Evolutionary conservation across 2,888 invertebrate species (phyloP), one percentile per base, ranked within the genome.

Genomic region (Euproctis similis): DNA sequence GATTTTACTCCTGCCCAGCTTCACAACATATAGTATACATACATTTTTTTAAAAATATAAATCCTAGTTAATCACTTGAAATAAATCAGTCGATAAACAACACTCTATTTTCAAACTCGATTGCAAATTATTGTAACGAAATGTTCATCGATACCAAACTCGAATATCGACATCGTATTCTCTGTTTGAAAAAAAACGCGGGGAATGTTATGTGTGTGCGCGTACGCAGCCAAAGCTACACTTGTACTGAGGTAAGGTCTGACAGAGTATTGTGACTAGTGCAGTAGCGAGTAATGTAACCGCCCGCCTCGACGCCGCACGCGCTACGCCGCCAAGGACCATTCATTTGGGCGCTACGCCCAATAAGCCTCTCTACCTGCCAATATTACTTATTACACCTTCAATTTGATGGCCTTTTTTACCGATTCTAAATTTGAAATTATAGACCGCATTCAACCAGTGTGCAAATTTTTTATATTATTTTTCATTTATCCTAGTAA

Each of bases 311-410:
- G 19, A 8, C 19, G 21, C 43, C 41, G 29, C 59, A 53, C 58
- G 54, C 59, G 68, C 72, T 72, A 68, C 70, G 65, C 43, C 42
- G 36, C 28, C 43, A 57, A 50, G 52, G 59, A 51, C 60, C 61
- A 66, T 69, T 67, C 70, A 74, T 51, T 67, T 64, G 67, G 71
- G 61, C 67, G 80, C 78, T 77, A 77, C 75, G 64, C 43, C 49
- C 53, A 63, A 66, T 39, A 55, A 59, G 58, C 59, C 48, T 51
- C n/a, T n/a, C 55, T 64, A 64, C 65, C 63, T 66, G 63, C 53
- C 51, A 33, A 40, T 30, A n/a, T 34, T 56, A 61, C 57, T 64
- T 62, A 55, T 49, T 31, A 35, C 34, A 27, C 39, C 25, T 36
- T 37, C 31, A 32, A 43, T 31, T 16, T 12, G n/a, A 34, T 24